A percentile compares a stretch with the other conserved stretches of the same genome.
These are phyloP conservation scores for Arrhamphus sclerolepis DNA, from an alignment of 2,797 vertebrate species.

Conservation along the genomic window DNA sequence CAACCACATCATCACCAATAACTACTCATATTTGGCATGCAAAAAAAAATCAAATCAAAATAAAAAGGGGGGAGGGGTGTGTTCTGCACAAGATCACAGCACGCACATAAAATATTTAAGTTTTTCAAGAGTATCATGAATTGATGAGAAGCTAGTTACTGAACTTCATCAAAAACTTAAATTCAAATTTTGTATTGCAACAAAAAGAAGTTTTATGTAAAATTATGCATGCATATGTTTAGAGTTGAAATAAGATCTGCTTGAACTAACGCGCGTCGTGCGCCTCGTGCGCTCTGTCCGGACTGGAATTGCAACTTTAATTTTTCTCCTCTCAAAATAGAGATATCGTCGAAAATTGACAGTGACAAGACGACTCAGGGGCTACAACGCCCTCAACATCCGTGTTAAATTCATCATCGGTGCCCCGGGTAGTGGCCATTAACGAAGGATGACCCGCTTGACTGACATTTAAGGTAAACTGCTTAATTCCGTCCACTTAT, in stretches of 20 bases:
- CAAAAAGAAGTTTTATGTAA: too few relatives aligned
- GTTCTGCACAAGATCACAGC: too few relatives aligned
- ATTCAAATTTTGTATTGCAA: too few relatives aligned
- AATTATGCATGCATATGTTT: too few relatives aligned
- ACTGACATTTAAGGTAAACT: constrained; percentile 95
- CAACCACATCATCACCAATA: too few relatives aligned
- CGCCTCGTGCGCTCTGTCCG: constrained; percentile 69
- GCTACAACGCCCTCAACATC: constrained; percentile 94
- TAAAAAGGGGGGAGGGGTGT: too few relatives aligned
- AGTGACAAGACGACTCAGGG: constrained; percentile 97
- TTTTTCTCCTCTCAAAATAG: constrained; percentile 87
- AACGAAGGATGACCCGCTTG: constrained; percentile 86
- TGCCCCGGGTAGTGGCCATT: constrained; percentile 90
- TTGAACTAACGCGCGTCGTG: background rate
- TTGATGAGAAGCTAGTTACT: too few relatives aligned
- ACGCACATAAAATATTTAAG: too few relatives aligned
- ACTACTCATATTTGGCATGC: background rate
- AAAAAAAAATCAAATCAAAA: too few relatives aligned
- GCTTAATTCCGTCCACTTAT: constrained; percentile 88
- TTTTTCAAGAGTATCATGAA: background rate
- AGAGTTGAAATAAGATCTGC: too few relatives aligned
- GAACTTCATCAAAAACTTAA: too few relatives aligned
- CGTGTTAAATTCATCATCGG: constrained; percentile 96
- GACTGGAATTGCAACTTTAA: constrained; percentile 84
- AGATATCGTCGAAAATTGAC: constrained; percentile 98